Conservation (phyloP, 2,113 vertebrate genomes). For the Cyphomyrus plagiostoma region DNA sequence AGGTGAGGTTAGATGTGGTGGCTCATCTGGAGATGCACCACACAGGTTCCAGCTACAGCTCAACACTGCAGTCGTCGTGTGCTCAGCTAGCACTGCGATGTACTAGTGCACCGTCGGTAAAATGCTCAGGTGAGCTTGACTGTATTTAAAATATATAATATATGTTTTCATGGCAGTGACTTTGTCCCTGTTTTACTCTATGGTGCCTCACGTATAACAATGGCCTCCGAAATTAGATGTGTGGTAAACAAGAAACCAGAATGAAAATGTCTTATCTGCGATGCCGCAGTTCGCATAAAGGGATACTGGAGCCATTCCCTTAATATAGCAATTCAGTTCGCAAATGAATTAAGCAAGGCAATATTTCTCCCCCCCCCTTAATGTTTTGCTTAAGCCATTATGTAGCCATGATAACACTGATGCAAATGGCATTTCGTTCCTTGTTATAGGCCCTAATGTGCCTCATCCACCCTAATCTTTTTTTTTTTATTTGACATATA, state of each 20-base stretch:
- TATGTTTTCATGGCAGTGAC: not conserved
- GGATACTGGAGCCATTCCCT: constrained; percentile 43
- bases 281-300: constrained; percentile 40
- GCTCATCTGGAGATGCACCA: not conserved
- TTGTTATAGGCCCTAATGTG: constrained; percentile 47
- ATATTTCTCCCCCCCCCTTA: constrained; percentile 60
- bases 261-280: constrained; percentile 56
- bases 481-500: constrained; percentile 46
- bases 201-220: constrained; percentile 26
- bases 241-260: constrained; percentile 58
- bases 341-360: constrained; percentile 58
- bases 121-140: not conserved
- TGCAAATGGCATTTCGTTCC: constrained; percentile 54
- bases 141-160: not conserved
- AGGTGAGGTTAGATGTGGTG: not conserved
- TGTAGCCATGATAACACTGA: constrained; percentile 63
- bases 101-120: not conserved
- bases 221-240: constrained; percentile 43
- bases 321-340: constrained; percentile 64
- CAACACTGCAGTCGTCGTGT: not conserved
- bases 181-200: not conserved
- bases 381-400: constrained; percentile 60
- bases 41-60: not conserved
- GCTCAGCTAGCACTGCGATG: not conserved
- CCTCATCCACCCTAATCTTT: constrained; percentile 57